Conservation (phyloP, 92 coral and sea anemone species). For the Anthopleura xanthogrammica region DNA sequence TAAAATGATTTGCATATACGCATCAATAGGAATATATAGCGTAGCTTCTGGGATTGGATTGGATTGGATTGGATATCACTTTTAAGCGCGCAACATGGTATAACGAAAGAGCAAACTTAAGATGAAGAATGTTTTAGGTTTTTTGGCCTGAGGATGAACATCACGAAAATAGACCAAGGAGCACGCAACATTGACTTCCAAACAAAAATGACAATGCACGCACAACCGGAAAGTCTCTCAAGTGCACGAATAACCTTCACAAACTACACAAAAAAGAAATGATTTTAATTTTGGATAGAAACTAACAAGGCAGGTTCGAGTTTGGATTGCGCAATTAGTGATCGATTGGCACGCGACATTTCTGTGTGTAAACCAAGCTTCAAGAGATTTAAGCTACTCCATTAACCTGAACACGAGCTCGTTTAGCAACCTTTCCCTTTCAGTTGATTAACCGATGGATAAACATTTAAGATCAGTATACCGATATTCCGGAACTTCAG, state of each 20-base stretch:
- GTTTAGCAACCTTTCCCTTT: background rate
- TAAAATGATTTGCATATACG: too few species aligned
- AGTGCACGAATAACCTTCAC: background rate
- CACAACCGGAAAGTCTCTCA: background rate
- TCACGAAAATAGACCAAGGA: too few species aligned
- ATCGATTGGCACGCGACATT: background rate
- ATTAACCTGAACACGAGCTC: background rate
- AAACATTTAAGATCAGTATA: background rate
- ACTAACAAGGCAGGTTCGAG: background rate
- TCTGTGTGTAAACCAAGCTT: background rate
- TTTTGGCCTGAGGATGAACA: too few species aligned
- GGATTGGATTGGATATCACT: too few species aligned
- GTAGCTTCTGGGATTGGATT: too few species aligned
- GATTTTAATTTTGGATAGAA: background rate
- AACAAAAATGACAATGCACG: too few species aligned
- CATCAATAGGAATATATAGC: too few species aligned
- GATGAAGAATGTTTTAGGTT: too few species aligned
- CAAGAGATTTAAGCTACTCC: background rate
- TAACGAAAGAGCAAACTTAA: too few species aligned
- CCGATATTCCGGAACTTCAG: slow-evolving; percentile 1
- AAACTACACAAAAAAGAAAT: background rate
- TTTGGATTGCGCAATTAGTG: background rate
- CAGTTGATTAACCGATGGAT: background rate
- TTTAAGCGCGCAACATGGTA: too few species aligned
- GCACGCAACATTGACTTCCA: too few species aligned